Conservation (phyloP, 2,113 vertebrate species). For the Condylura cristata region DNA sequence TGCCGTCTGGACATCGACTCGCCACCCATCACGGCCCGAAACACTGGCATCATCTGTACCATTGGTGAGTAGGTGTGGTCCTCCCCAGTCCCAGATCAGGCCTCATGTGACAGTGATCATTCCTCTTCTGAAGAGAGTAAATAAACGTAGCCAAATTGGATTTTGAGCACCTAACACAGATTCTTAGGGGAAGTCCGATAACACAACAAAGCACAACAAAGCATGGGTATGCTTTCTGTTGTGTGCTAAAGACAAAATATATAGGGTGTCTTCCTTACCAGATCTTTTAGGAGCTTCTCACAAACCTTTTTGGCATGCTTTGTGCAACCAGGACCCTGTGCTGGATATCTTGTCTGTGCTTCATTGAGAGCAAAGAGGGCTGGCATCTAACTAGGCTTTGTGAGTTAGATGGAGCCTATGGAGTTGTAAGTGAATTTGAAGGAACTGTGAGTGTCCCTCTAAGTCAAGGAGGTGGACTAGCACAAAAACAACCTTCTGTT, state of each 20-base stretch:
- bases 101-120: neutral
- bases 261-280: neutral
- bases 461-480: neutral
- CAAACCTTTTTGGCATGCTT: neutral
- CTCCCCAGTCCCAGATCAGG: neutral
- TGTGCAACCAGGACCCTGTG: neutral
- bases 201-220: too few relatives aligned
- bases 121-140: neutral
- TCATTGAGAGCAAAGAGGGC: neutral
- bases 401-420: neutral
- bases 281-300: neutral
- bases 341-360: neutral
- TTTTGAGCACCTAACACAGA: neutral
- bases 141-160: neutral
- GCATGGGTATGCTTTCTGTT: neutral
- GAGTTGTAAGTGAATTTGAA: too few relatives aligned
- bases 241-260: neutral
- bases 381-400: neutral
- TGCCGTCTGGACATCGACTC: slow-evolving; percentile 99
- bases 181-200: neutral
- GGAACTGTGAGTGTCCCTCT: neutral
- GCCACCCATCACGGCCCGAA: slow-evolving; percentile 92
- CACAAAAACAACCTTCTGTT: neutral
- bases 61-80: slow-evolving; percentile 88
- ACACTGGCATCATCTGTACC: slow-evolving; percentile 99